phyloP scores from a whole-genome alignment of 2,797 vertebrate species.

The Typhlichthys subterraneus region DNA sequence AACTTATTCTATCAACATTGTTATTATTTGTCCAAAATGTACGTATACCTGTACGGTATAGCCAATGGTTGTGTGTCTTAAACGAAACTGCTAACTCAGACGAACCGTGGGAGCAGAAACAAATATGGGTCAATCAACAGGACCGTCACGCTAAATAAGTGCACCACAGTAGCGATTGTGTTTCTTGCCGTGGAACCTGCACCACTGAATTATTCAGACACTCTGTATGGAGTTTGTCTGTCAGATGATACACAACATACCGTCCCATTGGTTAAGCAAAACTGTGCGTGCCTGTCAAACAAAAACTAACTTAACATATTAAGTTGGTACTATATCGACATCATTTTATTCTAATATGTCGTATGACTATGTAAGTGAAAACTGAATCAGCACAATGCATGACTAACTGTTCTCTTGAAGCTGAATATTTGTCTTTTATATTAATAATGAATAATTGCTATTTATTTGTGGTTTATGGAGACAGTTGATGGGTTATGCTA shows the following conservation, averaged over 20 bases:
- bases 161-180: conserved; percentile 59
- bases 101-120: conserved; percentile 1
- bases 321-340: background rate
- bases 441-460: too few species aligned
- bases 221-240: conserved; percentile 55
- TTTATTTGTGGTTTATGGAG: too few species aligned
- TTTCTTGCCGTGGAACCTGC: conserved; percentile 67
- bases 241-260: conserved; percentile 61
- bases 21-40: background rate
- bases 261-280: conserved; percentile 35
- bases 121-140: conserved; percentile 54
- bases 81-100: background rate
- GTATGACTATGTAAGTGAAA: too few species aligned
- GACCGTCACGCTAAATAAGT: conserved; percentile 49
- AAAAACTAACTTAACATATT: conserved; percentile 16
- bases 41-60: background rate
- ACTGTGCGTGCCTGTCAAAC: conserved; percentile 16
- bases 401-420: too few species aligned
- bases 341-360: too few species aligned
- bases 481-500: too few species aligned
- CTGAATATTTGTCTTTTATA: too few species aligned
- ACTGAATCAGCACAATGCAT: too few species aligned
- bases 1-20: background rate
- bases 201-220: conserved; percentile 71
- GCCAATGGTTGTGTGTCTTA: background rate